Evolutionary conservation across 1,140 invertebrate genomes (phyloP).

Genomic region (Drosophila sucinea): DNA sequence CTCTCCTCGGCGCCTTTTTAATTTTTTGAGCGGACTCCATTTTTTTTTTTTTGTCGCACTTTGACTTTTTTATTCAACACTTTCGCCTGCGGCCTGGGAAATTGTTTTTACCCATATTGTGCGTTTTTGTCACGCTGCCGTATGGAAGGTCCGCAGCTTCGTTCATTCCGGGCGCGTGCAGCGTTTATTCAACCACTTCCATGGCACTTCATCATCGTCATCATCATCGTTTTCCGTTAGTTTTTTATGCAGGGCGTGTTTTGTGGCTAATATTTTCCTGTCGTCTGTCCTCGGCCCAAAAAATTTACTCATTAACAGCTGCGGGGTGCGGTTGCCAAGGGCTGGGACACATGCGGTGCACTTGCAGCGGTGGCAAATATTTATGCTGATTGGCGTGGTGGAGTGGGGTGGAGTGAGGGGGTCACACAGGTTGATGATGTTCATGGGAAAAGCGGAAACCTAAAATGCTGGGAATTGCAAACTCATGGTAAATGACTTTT

Average conservation of each 20-base stretch:
- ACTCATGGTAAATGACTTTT: constrained; percentile 14
- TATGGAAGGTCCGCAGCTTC: constrained; percentile 20
- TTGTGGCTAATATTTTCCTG: constrained; percentile 80
- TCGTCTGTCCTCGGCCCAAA: constrained; percentile 47
- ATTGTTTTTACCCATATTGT: constrained; percentile 68
- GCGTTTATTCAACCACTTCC: constrained; percentile 19
- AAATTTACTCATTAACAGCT: constrained; percentile 75
- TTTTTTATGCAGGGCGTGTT: constrained; percentile 79
- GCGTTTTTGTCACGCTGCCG: constrained; percentile 71
- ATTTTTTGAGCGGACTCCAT: constrained; percentile 15
- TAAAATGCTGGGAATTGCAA: constrained; percentile 35
- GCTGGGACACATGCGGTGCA: constrained; percentile 68
- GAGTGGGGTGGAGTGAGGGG: constrained; percentile 39
- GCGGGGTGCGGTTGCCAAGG: constrained; percentile 34
- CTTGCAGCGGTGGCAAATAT: constrained; percentile 66
- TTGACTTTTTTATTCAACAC: constrained; percentile 78
- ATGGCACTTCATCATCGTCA: neutral
- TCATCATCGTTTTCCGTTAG: constrained; percentile 12
- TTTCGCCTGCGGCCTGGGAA: constrained; percentile 68
- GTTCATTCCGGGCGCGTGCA: constrained; percentile 61
- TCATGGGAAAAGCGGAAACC: constrained; percentile 40
- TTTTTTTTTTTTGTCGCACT: constrained; percentile 54
- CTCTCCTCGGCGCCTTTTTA: neutral
- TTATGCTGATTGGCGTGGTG: constrained; percentile 66
- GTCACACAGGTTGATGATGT: constrained; percentile 55